Base-by-base conservation (phyloP, 2,888 invertebrate genomes). In the Acanthosepion lycidas region DNA sequence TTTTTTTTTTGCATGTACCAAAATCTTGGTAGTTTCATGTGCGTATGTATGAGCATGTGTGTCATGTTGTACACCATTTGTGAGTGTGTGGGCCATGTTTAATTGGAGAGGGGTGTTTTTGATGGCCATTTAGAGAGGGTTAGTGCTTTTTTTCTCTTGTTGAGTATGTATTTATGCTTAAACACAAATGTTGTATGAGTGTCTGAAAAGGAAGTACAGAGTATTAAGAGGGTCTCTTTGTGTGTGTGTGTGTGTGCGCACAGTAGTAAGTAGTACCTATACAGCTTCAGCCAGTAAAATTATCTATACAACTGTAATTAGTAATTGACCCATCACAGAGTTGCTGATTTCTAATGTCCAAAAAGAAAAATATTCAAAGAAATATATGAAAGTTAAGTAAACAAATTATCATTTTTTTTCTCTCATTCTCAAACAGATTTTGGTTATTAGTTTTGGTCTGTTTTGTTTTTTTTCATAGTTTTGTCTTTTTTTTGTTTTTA, bases 1-100 rank as follows among this genome's bases (percentile, higher is more conserved):
- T 93, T 93, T 93, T 33, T 93, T 49, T 93, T 33, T 93, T 93
- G 93, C 93, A 93, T 93, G 93, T 93, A 93, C 51, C 93, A 93
- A 93, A 49, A 53, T 93, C 51, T 53, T 93, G 49, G 51, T 51
- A 49, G n/a, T 49, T 93, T 53, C 49, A 93, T 93, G 93, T 93
- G 93, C 93, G 93, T 93, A 93, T 28, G 93, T 93, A 93, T 93
- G 93, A 93, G 93, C 28, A 48, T 92, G 51, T 48, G 92, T 93
- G 53, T 93, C 3, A 12, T 78, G 78, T 78, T 78, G 78, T n/a
- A 78, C n/a, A 78, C n/a, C n/a, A 78, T 78, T 33, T 78, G 78
- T n/a, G 78, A 78, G n/a, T n/a, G n/a, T n/a, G 59, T 59, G 59
- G 59, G 59, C 23, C 59, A 59, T 59, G 59, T 59, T 59, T 23